Base-by-base conservation (phyloP, 2,113 vertebrate genomes). In the Heteronetta atricapilla region DNA sequence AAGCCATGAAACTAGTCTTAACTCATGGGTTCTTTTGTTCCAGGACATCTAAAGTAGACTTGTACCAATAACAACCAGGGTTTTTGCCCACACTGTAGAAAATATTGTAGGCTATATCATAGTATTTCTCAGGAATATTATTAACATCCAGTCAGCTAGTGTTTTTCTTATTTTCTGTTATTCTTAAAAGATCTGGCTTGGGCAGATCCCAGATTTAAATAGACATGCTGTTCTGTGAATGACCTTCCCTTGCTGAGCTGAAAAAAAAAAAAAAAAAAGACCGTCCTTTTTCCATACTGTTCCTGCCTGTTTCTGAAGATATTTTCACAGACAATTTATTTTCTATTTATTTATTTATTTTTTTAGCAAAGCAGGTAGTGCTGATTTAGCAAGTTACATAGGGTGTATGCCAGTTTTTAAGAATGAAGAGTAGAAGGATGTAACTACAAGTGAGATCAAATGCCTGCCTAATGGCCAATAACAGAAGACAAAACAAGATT, bases 1-100 rank as follows among this genome's bases (percentile, higher is more conserved):
- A 97, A 82, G 96, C 94, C 2, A 33, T 97, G 59, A 97, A 95
- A 90, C 70, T 97, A 26, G 19, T 92, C n/a, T 56, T 97, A 83
- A 97, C 83, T 42, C 3, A 5, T 13, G 64, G 93, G 58, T 50
- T 96, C 58, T 95, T 97, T 85, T 91, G 68, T 31, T 85, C 60
- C 3, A 50, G 42, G 23, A 95, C 82, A 55, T 33, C 60, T 56
- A 94, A 87, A 42, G 9, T 89, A 78, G 94, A 97, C 74, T 89
- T 97, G 69, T 97, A 97, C 22, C 88, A 79, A 48, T 95, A 97
- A 36, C 95, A 81, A 97, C 28, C 23, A 58, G 8, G 58, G 17
- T 34, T 7, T 87, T 82, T 40, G 19, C 4, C 5, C 38, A 40
- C 34, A 67, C 9, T 29, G 25, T 25, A 58, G 55, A 68, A 68